Percentiles rank a stretch among this genome's conserved stretches.
Evolutionary conservation across 64 coral and sea anemone species (phyloP).

Genomic region (Montipora sp.): DNA sequence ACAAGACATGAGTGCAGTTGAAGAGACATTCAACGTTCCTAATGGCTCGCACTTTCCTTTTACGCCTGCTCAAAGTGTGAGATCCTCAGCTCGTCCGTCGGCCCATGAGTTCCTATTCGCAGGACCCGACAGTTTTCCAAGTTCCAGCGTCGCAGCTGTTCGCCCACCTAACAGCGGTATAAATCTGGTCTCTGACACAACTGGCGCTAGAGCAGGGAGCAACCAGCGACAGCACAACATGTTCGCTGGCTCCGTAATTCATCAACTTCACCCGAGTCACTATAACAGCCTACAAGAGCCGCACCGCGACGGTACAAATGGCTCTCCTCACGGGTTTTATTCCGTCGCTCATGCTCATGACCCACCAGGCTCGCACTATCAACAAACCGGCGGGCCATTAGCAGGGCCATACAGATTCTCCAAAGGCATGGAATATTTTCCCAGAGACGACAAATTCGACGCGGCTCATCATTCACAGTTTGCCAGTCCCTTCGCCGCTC

Average conservation of each 20-base stretch:
- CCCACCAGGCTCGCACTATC: conserved; percentile 73
- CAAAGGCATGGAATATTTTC: conserved; percentile 78
- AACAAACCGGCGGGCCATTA: conserved; percentile 53
- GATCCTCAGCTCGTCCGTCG: conserved; percentile 78
- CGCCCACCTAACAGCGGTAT: conserved; percentile 79
- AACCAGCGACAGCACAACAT: conserved; percentile 88
- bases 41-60: conserved; percentile 85
- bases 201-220: conserved; percentile 58
- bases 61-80: conserved; percentile 65
- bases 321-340: conserved; percentile 93
- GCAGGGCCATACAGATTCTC: conserved; percentile 75
- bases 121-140: conserved; percentile 72
- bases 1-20: conserved; percentile 78
- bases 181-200: conserved; percentile 72
- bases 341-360: conserved; percentile 94
- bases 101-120: conserved; percentile 89
- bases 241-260: conserved; percentile 79
- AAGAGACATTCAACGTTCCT: conserved; percentile 75
- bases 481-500: conserved; percentile 82
- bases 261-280: conserved; percentile 85
- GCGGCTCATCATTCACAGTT: conserved; percentile 78
- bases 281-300: conserved; percentile 86
- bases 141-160: conserved; percentile 72
- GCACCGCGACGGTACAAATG: conserved; percentile 84
- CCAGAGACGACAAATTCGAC: conserved; percentile 84